A percentile compares a stretch with the other conserved stretches of the same genome.
Evolutionary conservation across 2,113 vertebrate species (phyloP).

Genomic region (Suricata suricatta): DNA sequence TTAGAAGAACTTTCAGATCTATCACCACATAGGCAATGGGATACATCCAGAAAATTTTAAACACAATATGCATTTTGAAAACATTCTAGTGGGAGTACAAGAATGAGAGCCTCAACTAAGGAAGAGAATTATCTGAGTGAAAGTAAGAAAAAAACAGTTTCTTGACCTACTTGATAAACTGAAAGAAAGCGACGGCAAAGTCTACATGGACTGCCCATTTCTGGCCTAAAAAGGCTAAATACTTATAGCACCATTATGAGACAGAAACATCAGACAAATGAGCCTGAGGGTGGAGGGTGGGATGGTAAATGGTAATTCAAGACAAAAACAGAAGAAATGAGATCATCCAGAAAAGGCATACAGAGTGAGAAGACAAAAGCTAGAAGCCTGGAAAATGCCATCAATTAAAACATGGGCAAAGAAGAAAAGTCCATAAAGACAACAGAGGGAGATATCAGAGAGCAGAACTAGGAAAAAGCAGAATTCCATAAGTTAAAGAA

Average conservation of each 20-base stretch:
- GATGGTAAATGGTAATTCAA: background rate
- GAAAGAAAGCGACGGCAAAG: background rate
- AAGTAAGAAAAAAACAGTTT: background rate
- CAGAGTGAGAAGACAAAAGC: background rate
- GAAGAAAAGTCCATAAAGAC: background rate
- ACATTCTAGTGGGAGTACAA: background rate
- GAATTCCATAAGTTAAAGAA: background rate
- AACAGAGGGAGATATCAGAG: background rate
- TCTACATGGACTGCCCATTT: background rate
- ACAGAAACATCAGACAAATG: background rate
- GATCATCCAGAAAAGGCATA: background rate
- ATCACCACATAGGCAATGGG: background rate
- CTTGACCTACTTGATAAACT: background rate
- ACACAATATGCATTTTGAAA: constrained; percentile 46
- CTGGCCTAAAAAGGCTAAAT: background rate
- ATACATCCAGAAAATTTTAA: constrained; percentile 1
- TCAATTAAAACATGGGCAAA: background rate
- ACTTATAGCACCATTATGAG: background rate
- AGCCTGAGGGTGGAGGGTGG: background rate
- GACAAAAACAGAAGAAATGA: background rate
- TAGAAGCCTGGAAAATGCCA: background rate
- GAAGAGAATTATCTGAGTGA: background rate
- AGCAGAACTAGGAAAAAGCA: background rate
- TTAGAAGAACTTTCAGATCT: constrained; percentile 22
- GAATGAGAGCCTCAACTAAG: background rate